phyloP scores from a whole-genome alignment of 1,140 invertebrate species.

The Leptinotarsa lineolata region DNA sequence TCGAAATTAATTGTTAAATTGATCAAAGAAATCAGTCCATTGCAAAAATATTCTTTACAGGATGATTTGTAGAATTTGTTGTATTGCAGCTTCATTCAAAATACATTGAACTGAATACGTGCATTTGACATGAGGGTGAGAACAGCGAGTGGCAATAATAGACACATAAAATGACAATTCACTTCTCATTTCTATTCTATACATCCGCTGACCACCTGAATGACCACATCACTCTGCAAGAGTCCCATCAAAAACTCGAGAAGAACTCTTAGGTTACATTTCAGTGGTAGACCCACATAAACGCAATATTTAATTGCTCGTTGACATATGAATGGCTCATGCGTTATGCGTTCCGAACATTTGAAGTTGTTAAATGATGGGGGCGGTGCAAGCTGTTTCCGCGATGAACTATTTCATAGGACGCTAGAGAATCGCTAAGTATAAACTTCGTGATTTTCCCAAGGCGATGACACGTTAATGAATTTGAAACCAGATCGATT shows the following conservation, averaged over 20 bases:
- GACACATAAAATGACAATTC: too few relatives aligned
- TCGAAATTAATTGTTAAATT: too few relatives aligned
- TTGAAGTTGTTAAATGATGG: conserved; percentile 24
- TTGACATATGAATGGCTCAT: conserved; percentile 15
- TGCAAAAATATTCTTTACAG: too few relatives aligned
- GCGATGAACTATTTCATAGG: conserved; percentile 8
- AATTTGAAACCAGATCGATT: conserved; percentile 5
- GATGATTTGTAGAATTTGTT: too few relatives aligned
- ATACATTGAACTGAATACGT: too few relatives aligned
- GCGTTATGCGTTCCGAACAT: conserved; percentile 3
- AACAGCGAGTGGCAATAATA: too few relatives aligned
- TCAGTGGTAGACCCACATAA: conserved; percentile 15
- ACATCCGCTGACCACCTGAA: background rate
- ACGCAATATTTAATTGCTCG: conserved; percentile 14
- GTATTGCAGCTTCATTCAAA: too few relatives aligned
- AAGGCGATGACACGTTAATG: conserved; percentile 17
- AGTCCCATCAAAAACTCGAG: background rate
- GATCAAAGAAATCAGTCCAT: too few relatives aligned
- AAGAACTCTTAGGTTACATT: background rate
- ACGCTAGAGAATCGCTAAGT: conserved; percentile 7
- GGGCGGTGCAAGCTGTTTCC: conserved; percentile 20
- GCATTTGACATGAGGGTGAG: too few relatives aligned
- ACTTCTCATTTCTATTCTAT: background rate
- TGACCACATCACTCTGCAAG: background rate
- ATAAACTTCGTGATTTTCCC: conserved; percentile 16